Base-by-base conservation (phyloP, 1,140 invertebrate species). In the Branchinecta lynchi region DNA sequence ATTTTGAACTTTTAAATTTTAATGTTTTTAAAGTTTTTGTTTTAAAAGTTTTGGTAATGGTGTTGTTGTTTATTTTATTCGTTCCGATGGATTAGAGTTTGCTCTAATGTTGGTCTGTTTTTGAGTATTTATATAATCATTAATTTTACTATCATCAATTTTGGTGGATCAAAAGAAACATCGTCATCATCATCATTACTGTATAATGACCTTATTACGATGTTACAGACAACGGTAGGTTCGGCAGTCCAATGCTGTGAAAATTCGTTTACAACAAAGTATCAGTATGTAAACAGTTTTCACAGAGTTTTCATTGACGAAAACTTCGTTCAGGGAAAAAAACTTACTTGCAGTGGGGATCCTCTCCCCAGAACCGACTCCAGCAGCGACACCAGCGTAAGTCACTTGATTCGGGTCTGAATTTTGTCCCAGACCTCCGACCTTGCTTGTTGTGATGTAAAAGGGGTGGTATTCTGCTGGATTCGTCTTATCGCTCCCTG, bases 391-490 rank as follows among this genome's bases (percentile, higher is more conserved):
- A 6, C 92, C 92, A 15, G 91, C 90, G 77, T 86, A 94, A 15
- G 91, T 82, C 43, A 79, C 80, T 73, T 86, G 86, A 68, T 92
- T 84, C 0, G 80, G 79, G 66, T 84, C 84, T 0, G 79, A 83
- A 74, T 89, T 88, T 77, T 92, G 88, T 0, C 86, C 86, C 74
- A 86, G 90, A 3, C 90, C 92, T 66, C 92, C 92, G 76, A 92
- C 88, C 0, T 82, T 79, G 43, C 86, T 92, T 74, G 89, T 86
- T 10, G 92, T 94, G 74, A 97, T 93, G 78, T 97, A 97, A 75
- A 97, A 86, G 12, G 93, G 93, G 80, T 97, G 93, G 78, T 92
- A 95, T 74, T 87, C 87, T 68, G 70, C 78, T n/a, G 76, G 77
- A 71, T 80, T 79, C 7, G 77, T 78, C 7, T 76, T 76, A 71